These are phyloP conservation scores for Mastomys coucha DNA, from an alignment of 2,113 vertebrate genomes.

Conservation along the genomic window DNA sequence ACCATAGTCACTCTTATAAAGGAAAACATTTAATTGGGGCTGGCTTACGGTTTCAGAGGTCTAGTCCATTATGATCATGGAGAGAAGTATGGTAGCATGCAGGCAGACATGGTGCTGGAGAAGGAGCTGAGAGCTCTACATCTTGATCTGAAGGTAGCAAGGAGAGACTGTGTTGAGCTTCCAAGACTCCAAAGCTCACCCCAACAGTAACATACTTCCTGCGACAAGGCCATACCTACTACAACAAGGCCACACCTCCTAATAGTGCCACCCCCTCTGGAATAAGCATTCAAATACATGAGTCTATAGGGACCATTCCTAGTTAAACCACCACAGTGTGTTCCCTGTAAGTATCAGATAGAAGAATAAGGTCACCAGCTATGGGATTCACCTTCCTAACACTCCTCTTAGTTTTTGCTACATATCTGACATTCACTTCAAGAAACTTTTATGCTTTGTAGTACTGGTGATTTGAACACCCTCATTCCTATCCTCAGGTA, in stretches of 20 bases:
- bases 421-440: not conserved
- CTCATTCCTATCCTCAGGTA: not conserved
- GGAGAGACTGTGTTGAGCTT: not conserved
- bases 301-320: not conserved
- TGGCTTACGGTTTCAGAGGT: not conserved
- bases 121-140: not conserved
- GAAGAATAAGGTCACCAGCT: not conserved
- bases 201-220: not conserved
- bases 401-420: not conserved
- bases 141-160: not conserved
- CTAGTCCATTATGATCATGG: not conserved
- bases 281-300: not conserved
- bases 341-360: not conserved
- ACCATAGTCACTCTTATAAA: not conserved
- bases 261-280: not conserved
- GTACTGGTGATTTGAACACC: not conserved
- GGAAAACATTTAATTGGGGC: not conserved
- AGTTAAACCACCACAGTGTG: not conserved
- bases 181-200: not conserved
- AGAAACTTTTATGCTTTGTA: not conserved
- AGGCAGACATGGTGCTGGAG: not conserved
- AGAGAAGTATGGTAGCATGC: not conserved
- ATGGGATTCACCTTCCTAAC: not conserved
- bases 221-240: not conserved
- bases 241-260: not conserved